A percentile compares a stretch with the other conserved stretches of the same genome.
phyloP scores from a whole-genome alignment of 2,888 invertebrate species.

The Chrysodeixis includens region DNA sequence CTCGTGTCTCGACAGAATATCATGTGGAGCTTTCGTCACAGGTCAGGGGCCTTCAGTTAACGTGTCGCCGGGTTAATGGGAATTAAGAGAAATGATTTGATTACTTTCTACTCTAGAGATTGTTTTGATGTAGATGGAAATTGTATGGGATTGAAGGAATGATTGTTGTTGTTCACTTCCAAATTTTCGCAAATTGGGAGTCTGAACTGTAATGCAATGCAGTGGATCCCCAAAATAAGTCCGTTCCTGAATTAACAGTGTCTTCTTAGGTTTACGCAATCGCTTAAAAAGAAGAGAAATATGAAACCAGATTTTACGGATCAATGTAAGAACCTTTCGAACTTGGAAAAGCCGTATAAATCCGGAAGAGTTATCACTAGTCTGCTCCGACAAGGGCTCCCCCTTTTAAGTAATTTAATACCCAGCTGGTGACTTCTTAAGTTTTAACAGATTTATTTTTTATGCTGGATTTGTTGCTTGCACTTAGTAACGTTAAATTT shows the following conservation, averaged over 20 bases:
- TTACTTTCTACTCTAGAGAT: constrained; percentile 43
- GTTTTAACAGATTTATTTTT: not conserved
- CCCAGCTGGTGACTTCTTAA: constrained; percentile 36
- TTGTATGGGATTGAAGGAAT: not conserved
- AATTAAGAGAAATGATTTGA: constrained; percentile 38
- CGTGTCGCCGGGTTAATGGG: constrained; percentile 34
- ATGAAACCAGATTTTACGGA: not conserved
- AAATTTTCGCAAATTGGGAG: too few relatives aligned
- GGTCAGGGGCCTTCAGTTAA: constrained; percentile 40
- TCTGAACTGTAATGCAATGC: too few relatives aligned
- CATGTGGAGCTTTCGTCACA: constrained; percentile 29
- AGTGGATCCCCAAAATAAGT: too few relatives aligned
- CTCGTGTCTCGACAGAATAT: constrained; percentile 29
- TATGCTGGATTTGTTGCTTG: too few relatives aligned
- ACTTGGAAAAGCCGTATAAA: constrained; percentile 53
- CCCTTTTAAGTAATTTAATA: constrained; percentile 40
- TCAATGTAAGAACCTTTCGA: constrained; percentile 7
- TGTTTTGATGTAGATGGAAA: constrained; percentile 19
- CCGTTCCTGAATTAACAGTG: too few relatives aligned
- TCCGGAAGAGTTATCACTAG: constrained; percentile 58
- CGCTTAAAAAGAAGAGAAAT: not conserved
- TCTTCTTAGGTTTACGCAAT: too few relatives aligned
- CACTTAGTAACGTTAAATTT: too few relatives aligned
- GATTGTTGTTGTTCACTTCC: too few relatives aligned
- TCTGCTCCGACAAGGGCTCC: constrained; percentile 53